These are phyloP conservation scores for Macheiramphus alcinus DNA, from an alignment of 2,113 vertebrate genomes.

Conservation along the genomic window DNA sequence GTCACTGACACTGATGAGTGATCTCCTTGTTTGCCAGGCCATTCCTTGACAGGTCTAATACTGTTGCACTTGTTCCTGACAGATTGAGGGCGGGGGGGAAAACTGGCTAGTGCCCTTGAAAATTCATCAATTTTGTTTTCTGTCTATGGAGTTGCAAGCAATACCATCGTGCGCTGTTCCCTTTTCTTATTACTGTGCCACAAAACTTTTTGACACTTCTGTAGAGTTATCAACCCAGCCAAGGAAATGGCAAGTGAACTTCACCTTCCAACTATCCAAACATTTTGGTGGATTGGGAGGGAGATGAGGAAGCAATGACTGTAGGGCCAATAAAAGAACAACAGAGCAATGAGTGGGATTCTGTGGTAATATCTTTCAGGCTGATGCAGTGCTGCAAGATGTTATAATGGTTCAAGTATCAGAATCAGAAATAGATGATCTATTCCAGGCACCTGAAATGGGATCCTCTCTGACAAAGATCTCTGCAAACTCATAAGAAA, in stretches of 20 bases:
- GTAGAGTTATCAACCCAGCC: background rate
- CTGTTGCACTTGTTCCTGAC: background rate
- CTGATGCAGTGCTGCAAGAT: background rate
- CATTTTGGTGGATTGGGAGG: background rate
- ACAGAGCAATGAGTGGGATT: background rate
- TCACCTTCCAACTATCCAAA: background rate
- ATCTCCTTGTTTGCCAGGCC: background rate
- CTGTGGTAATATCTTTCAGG: background rate
- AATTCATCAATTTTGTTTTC: background rate
- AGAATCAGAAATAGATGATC: background rate
- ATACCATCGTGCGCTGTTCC: background rate
- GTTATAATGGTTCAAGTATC: background rate
- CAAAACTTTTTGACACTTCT: background rate
- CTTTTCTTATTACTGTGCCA: background rate
- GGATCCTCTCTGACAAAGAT: background rate
- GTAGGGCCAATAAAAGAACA: background rate
- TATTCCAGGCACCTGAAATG: background rate
- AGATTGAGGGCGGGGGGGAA: background rate
- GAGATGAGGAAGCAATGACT: background rate
- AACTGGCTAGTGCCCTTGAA: background rate
- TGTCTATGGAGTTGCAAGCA: background rate
- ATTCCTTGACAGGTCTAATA: background rate
- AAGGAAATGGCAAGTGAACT: background rate
- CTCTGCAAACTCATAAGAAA: background rate
- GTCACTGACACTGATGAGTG: background rate